Evolutionary conservation across 2,797 vertebrate genomes (phyloP), one percentile per base, ranked within the genome.

Genomic region (Thunnus albacares): DNA sequence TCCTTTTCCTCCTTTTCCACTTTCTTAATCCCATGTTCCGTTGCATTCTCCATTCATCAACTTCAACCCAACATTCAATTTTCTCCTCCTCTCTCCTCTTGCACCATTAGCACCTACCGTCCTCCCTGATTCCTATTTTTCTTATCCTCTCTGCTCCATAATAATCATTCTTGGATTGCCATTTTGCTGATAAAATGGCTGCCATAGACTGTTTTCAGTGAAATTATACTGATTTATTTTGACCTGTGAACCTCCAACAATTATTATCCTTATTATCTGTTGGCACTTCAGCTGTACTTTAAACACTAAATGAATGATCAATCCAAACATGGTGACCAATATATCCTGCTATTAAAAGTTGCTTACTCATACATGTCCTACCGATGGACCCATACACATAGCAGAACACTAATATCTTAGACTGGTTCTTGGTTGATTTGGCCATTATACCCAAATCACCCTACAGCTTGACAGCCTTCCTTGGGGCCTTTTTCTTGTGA

Each of bases 41-140:
- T 20, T 1, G 33, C 2, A 3, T 62, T 61, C 41, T 52, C 28
- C 74, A 77, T 79, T 55, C 12, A 71, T 82, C 77, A 77, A 49
- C 64, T 70, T 68, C 60, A 60, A 18, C 38, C 57, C 75, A 55
- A 52, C 43, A 49, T 81, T 72, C 69, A 81, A 62, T 28, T 59
- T 64, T 35, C 73, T 81, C 60, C 63, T 59, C 18, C 20, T 59
- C 10, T 43, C 0, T 17, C 41, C 49, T 66, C 43, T 59, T 18
- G 3, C 71, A 67, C 41, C 73, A 51, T 51, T 67, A 33, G 6
- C 57, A 3, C 52, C 43, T 24, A 41, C 35, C 24, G 2, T 12
- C n/a, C 6, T 56, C 35, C 28, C 3, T 15, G 3, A 5, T 49
- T n/a, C 58, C 35, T 18, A 28, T 17, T 26, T 28, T 57, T 47